Percentiles rank a stretch among this genome's conserved stretches.
phyloP scores from a whole-genome alignment of 2,797 vertebrate genomes.

The Ceyx erithaca region DNA sequence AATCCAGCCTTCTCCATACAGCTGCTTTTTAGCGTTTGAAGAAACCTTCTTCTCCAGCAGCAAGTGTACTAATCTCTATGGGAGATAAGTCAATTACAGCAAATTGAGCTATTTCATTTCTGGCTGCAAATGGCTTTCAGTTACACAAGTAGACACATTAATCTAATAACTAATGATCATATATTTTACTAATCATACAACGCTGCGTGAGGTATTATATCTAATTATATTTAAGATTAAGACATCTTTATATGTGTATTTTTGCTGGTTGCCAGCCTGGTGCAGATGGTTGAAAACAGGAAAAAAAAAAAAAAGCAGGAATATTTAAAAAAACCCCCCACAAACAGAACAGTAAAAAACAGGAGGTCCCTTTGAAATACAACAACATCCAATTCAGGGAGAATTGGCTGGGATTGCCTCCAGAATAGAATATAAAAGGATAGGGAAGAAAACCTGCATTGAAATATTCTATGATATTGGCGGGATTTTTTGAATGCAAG shows the following conservation, averaged over 20 bases:
- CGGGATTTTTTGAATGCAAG: neutral
- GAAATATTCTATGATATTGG: neutral
- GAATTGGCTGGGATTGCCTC: neutral
- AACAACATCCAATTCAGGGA: neutral
- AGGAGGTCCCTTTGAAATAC: neutral
- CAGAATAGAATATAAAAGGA: neutral
- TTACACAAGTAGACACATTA: slow-evolving; percentile 84
- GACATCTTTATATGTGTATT: slow-evolving; percentile 80
- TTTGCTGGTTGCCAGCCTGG: slow-evolving; percentile 70
- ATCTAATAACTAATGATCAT: slow-evolving; percentile 87
- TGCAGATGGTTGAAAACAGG: slow-evolving; percentile 53
- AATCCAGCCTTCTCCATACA: slow-evolving; percentile 48
- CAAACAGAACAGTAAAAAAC: neutral
- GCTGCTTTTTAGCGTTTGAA: slow-evolving; percentile 68
- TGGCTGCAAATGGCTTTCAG: slow-evolving; percentile 83
- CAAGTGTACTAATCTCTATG: slow-evolving; percentile 80
- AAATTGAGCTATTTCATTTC: slow-evolving; percentile 87
- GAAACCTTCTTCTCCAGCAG: slow-evolving; percentile 77
- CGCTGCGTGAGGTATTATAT: slow-evolving; percentile 80
- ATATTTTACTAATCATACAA: slow-evolving; percentile 85
- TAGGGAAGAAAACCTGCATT: neutral
- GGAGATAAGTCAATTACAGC: slow-evolving; percentile 85
- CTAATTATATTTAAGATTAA: slow-evolving; percentile 87
- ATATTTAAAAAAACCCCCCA: neutral
- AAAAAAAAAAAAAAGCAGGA: slow-evolving; percentile 17